These are phyloP conservation scores for Lasioglossum figueresi DNA, from an alignment of 2,888 invertebrate genomes.

Conservation along the genomic window DNA sequence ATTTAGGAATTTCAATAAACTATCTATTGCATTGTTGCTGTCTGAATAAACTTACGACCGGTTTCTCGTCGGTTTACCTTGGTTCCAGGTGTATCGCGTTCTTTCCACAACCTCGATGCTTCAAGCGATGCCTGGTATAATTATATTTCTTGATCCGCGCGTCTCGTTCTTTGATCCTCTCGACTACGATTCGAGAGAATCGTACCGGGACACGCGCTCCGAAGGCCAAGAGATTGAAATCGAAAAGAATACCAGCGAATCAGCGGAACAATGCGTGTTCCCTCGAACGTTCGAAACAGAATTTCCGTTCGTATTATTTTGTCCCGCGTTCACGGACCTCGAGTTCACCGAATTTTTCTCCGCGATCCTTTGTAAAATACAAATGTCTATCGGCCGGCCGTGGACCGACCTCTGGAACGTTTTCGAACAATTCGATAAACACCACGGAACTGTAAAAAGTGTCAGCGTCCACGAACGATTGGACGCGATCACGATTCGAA, in stretches of 20 bases:
- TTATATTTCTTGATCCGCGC: neutral
- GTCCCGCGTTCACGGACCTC: neutral
- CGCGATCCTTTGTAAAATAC: neutral
- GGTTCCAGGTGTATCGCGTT: conserved; percentile 8
- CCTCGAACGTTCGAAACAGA: neutral
- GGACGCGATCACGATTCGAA: conserved; percentile 27
- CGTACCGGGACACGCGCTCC: neutral
- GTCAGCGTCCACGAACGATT: conserved; percentile 8
- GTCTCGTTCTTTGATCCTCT: neutral
- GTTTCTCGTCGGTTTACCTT: conserved; percentile 21
- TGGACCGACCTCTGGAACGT: neutral
- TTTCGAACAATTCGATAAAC: conserved; percentile 9
- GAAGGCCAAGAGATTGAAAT: neutral
- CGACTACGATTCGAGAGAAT: neutral
- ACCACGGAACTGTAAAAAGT: neutral
- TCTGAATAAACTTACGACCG: conserved; percentile 53
- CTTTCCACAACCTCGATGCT: neutral
- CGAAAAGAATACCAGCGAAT: conserved; percentile 1
- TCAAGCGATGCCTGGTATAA: neutral
- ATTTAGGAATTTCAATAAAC: conserved; percentile 68
- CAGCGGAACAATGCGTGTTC: neutral
- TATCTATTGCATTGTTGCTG: conserved; percentile 75
- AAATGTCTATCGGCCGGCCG: neutral
- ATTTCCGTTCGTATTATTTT: neutral
- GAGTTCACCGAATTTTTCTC: neutral